Conservation (phyloP, 2,888 invertebrate genomes). For the Acanthoscelides obtectus region DNA sequence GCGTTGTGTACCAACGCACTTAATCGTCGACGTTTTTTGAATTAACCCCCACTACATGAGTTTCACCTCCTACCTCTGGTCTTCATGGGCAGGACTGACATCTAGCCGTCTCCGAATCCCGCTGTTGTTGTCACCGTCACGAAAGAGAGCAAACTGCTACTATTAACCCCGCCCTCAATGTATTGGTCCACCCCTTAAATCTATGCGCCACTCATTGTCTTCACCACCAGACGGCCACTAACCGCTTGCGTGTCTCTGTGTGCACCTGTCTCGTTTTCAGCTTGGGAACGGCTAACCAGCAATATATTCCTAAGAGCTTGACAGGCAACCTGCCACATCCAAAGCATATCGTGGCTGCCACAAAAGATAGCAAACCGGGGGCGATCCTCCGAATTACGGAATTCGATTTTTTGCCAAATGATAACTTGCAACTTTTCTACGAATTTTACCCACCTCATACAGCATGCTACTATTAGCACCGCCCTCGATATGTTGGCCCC, state of each 20-base stretch:
- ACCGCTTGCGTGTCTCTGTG: conserved; percentile 19
- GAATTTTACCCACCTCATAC: not conserved
- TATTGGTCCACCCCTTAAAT: not conserved
- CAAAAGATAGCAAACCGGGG: conserved; percentile 31
- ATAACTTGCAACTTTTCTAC: too few relatives aligned
- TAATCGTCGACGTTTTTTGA: too few relatives aligned
- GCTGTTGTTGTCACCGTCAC: too few relatives aligned
- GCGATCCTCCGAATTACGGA: too few relatives aligned
- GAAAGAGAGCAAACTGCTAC: too few relatives aligned
- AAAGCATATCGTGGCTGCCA: conserved; percentile 41
- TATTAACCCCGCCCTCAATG: not conserved
- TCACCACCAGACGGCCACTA: conserved; percentile 13
- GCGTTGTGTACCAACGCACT: too few relatives aligned
- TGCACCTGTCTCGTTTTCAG: conserved; percentile 45
- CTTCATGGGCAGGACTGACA: too few relatives aligned
- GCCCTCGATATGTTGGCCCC: not conserved
- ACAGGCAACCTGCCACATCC: conserved; percentile 64
- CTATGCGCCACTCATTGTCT: conserved; percentile 3
- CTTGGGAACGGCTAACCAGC: conserved; percentile 66
- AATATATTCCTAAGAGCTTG: conserved; percentile 75
- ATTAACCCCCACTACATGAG: too few relatives aligned
- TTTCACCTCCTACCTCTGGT: too few relatives aligned
- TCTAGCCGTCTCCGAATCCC: too few relatives aligned
- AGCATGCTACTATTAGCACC: too few relatives aligned
- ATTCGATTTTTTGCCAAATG: too few relatives aligned